Evolutionary conservation across 2,797 vertebrate genomes (phyloP), one percentile per base, ranked within the genome.

Genomic region (Coluber constrictor): DNA sequence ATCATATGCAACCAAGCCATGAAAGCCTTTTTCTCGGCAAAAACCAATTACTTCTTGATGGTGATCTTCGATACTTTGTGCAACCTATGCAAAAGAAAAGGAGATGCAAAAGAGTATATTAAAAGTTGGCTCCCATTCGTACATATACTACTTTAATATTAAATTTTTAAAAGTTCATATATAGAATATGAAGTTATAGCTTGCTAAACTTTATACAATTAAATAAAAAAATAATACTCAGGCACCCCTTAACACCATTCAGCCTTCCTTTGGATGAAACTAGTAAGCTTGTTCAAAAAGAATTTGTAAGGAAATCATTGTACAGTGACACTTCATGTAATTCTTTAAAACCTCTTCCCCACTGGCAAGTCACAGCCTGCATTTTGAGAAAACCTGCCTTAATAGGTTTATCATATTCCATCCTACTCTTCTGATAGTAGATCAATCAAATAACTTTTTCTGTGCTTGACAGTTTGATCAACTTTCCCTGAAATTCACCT

Each of bases 1-100:
- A 97, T 99, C 99, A 90, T 99, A 99, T 1, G 99, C 99, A 94
- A 99, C 98, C 97, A 99, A 97, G 96, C 99, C 99, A 86, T 99
- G 99, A 98, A 99, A 99, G 93, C 98, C 98, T 37, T 98, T 98
- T 97, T 99, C 98, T 97, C 98, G 97, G 98, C 98, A 99, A 96
- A 99, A 98, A 96, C 98, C 97, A 93, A 99, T 99, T 97, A 99
- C 99, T 98, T 99, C 99, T 97, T 99, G 98, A 97, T 99, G 99
- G 97, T 99, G 99, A 97, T 99, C 99, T 96, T 99, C 99, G 79
- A 99, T 98, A 98, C 98, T 99, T 98, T 99, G 99, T 93, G 99
- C 98, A 95, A 99, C 98, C 99, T 99, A 96, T 57, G 16, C 37
- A 91, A 88, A 89, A 88, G 59, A 0, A 93, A 93, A 92, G 90